A percentile compares a stretch with the other conserved stretches of the same genome.
Evolutionary conservation across 2,113 vertebrate species (phyloP).

Genomic region (Helogale parvula): DNA sequence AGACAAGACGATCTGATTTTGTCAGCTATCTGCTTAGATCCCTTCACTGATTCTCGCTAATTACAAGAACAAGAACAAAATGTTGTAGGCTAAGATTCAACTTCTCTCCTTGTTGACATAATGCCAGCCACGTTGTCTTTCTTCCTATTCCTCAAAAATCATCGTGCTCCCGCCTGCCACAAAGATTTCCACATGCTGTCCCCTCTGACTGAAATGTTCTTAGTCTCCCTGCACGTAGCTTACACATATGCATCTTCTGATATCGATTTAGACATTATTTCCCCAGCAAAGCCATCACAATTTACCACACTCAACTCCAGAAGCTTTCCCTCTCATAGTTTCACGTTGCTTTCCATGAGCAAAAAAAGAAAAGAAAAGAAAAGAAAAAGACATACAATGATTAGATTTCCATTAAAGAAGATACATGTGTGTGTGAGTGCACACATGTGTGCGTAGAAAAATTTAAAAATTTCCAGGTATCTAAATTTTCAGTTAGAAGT

Average conservation of each 20-base stretch:
- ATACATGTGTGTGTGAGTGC: neutral
- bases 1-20: conserved; percentile 16
- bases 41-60: conserved; percentile 3
- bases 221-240: neutral
- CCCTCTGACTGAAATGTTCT: neutral
- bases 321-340: neutral
- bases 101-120: neutral
- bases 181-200: neutral
- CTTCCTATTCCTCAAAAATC: neutral
- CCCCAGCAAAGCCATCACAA: neutral
- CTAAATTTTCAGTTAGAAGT: neutral
- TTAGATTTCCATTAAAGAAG: neutral
- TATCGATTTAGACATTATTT: conserved; percentile 7
- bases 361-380: neutral
- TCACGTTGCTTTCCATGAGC: neutral
- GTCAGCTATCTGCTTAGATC: neutral
- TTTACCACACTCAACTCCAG: neutral
- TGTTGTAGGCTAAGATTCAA: neutral
- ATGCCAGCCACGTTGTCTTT: neutral
- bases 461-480: neutral
- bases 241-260: neutral
- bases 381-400: neutral
- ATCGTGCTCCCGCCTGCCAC: neutral
- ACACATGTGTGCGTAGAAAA: neutral
- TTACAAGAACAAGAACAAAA: conserved; percentile 21